These are phyloP conservation scores for Cephus cinctus DNA, from an alignment of 1,140 invertebrate genomes.

Conservation along the genomic window DNA sequence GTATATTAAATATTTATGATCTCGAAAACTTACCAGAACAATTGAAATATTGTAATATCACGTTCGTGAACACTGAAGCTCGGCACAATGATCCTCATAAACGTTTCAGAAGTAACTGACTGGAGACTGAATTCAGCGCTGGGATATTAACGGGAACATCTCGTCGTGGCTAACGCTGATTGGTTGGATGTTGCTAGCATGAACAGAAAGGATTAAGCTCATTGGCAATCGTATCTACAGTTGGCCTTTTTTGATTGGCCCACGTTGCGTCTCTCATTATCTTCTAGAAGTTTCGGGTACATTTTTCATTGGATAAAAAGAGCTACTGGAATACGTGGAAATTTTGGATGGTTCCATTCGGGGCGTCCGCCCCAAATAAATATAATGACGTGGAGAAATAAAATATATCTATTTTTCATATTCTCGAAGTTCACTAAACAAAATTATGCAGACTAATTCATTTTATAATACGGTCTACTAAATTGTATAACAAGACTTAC, in stretches of 20 bases:
- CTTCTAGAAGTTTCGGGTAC: constrained; percentile 36
- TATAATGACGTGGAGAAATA: no score
- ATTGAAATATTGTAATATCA: neutral
- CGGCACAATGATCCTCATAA: constrained; percentile 9
- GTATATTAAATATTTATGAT: neutral
- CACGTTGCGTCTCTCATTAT: constrained; percentile 45
- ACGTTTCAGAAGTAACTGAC: constrained; percentile 45
- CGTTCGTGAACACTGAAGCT: neutral
- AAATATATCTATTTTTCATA: no score
- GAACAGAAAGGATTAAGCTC: constrained; percentile 31
- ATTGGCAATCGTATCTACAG: constrained; percentile 44
- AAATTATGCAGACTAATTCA: no score
- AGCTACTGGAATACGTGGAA: constrained; percentile 19
- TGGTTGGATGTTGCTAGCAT: constrained; percentile 40
- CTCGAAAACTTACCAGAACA: neutral
- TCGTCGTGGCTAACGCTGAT: constrained; percentile 55
- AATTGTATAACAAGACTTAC: no score
- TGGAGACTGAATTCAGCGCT: constrained; percentile 32
- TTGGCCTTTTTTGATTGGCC: constrained; percentile 58
- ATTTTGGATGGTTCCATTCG: constrained; percentile 9
- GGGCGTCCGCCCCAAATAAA: no score
- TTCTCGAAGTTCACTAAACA: no score
- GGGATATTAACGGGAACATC: constrained; percentile 54
- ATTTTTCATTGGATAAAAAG: constrained; percentile 17
- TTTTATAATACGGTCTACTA: no score